These are phyloP conservation scores for Oryctolagus cuniculus DNA, from an alignment of 2,113 vertebrate genomes.

Conservation along the genomic window DNA sequence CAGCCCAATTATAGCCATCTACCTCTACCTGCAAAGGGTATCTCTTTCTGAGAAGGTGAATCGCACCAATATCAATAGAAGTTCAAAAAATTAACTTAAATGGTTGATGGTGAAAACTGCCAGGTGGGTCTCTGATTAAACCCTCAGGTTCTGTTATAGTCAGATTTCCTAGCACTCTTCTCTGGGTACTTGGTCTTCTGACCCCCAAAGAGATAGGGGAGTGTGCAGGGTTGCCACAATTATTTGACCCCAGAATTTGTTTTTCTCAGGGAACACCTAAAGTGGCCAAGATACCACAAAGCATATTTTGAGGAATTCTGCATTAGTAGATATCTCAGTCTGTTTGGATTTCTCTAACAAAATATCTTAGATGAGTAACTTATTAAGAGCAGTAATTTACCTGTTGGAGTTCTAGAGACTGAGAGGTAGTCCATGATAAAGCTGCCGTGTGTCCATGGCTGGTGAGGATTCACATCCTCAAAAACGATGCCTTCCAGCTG, in stretches of 20 bases:
- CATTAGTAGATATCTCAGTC: not conserved
- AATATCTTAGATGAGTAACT: not conserved
- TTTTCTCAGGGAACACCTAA: not conserved
- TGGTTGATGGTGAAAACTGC: not conserved
- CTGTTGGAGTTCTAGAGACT: not conserved
- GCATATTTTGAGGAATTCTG: not conserved
- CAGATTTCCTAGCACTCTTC: not conserved
- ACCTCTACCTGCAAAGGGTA: not conserved
- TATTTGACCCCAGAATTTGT: not conserved
- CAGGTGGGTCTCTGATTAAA: not conserved
- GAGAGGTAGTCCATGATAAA: not conserved
- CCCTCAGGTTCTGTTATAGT: not conserved
- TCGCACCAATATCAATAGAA: not conserved
- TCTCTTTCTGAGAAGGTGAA: not conserved
- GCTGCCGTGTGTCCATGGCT: not conserved
- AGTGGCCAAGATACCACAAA: not conserved
- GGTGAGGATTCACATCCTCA: not conserved
- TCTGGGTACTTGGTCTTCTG: not conserved
- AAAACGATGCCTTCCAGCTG: not conserved
- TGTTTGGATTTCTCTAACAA: not conserved
- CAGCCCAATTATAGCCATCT: not conserved
- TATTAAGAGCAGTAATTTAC: too few relatives aligned
- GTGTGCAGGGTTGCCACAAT: not conserved
- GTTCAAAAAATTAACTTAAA: not conserved
- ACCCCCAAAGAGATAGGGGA: not conserved